Base-by-base conservation (phyloP, 2,113 vertebrate genomes). In the Mandrillus leucophaeus region DNA sequence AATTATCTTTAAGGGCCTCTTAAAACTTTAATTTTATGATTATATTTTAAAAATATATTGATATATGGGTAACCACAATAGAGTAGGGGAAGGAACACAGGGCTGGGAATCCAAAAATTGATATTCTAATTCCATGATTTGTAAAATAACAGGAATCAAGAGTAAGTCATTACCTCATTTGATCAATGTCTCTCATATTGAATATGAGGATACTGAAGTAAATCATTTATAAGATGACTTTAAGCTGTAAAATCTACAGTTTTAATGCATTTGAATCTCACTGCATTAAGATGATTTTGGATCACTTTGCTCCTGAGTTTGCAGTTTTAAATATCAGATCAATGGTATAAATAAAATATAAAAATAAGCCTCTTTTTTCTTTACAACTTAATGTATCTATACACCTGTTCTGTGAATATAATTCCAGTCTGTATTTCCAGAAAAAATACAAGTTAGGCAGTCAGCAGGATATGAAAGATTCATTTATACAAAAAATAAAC, bases 331-430 rank as follows among this genome's bases (percentile, higher is more conserved):
- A n/a, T 93, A 64, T 90, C 45, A 73, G 9, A 72, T 92, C n/a
- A 93, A 32, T 6, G 87, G 73, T 79, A 12, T 96, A 48, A 96
- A 90, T 20, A 95, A 93, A 90, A 82, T 94, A 91, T 16, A 92
- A 20, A 68, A 88, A 72, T 73, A 57, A 91, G 57, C 61, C 8
- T 14, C 11, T 5, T 61, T 64, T 30, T 55, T 52, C 25, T 87
- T 82, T 30, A 38, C 1, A 75, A 45, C 84, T 87, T 81, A 48
- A 40, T 72, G 32, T 59, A 79, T 57, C 61, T 85, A 55, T 23
- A 61, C 5, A 66, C 50, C 22, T 93, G 7, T 84, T 81, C 22
- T 83, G 1, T 93, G 35, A 92, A 50, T 68, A 78, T 27, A 88
- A 88, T 91, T 88, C 43, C 8, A 38, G 64, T 48, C 25, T 90